A percentile compares a stretch with the other conserved stretches of the same genome.
phyloP scores from a whole-genome alignment of 2,113 vertebrate species.

The Trichechus manatus region DNA sequence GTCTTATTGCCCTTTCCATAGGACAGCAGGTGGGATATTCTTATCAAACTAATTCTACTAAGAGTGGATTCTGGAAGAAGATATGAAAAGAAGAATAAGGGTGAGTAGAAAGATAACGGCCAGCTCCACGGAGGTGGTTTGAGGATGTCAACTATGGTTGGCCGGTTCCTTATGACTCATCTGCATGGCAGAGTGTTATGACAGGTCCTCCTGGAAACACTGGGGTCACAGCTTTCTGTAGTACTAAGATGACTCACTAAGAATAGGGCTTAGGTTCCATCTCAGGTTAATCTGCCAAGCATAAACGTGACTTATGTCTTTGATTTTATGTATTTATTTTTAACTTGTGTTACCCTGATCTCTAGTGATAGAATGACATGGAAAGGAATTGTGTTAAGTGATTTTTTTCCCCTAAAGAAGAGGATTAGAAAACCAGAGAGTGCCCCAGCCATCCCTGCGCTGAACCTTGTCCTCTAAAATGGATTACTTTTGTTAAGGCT shows the following conservation, averaged over 20 bases:
- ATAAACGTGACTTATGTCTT: conserved; percentile 35
- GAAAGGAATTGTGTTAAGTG: conserved; percentile 28
- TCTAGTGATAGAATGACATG: conserved; percentile 16
- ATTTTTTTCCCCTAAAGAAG: not conserved
- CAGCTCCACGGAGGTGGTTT: conserved; percentile 33
- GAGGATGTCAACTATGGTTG: conserved; percentile 52
- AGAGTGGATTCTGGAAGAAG: conserved; percentile 49
- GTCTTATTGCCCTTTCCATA: conserved; percentile 60
- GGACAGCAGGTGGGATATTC: conserved; percentile 66
- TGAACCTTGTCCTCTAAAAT: not conserved
- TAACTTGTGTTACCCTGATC: not conserved
- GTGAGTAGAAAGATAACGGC: conserved; percentile 50
- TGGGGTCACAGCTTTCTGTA: conserved; percentile 51
- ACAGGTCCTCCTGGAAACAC: conserved; percentile 60
- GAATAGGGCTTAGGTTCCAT: not conserved
- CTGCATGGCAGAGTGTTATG: not conserved
- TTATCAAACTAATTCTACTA: conserved; percentile 60
- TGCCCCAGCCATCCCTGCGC: not conserved
- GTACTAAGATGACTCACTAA: conserved; percentile 65
- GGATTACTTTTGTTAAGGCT: conserved; percentile 26
- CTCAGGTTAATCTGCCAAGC: not conserved
- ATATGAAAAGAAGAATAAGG: not conserved
- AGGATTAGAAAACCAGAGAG: conserved; percentile 7
- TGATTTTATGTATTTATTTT: conserved; percentile 50
- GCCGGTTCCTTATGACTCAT: conserved; percentile 67